Base-by-base conservation (phyloP, 2,888 invertebrate genomes). In the Tipula lateralis region DNA sequence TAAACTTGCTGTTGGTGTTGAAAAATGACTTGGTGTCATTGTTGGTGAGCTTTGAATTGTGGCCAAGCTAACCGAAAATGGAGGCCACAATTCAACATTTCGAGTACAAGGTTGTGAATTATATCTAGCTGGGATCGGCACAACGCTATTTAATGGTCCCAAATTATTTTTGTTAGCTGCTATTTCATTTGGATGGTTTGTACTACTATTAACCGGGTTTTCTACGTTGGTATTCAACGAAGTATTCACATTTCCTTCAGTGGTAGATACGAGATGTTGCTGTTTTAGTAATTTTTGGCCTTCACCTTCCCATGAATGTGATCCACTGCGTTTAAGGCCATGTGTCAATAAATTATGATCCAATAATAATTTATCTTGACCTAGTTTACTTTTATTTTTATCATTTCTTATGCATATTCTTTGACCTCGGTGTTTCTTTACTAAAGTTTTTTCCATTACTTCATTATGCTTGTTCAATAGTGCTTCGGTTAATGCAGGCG, bases 401-500 rank as follows among this genome's bases (percentile, higher is more conserved):
- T 91, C 90, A 2, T 91, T 89, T 87, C 91, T 92, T 2, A 88
- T 90, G 13, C 90, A 91, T 0, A 91, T 91, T 9, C 95, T 91
- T 2, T 91, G 91, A 86, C 94, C 93, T 0, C 93, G 92, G 87
- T 95, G 94, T 85, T 92, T 92, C 87, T 95, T 94, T 0, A 94
- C 90, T 91, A 96, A 92, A 84, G 93, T 91, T 87, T 94, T 95
- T 88, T 96, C 96, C 96, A 96, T 96, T 85, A 95, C 94, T 86
- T 93, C 92, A 87, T 96, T 96, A 88, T 96, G 96, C 87, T 95
- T 95, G 87, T 90, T 91, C 4, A 94, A 88, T 81, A 94, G 87
- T 0, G 91, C 92, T 88, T 93, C 93, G 0, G 94, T 94, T 9
- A 94, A 89, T 19, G 91, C 91, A 0, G 91, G 91, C 5, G 91